Evolutionary conservation across 2,888 invertebrate genomes (phyloP).

Genomic region (Isoperla grammatica): DNA sequence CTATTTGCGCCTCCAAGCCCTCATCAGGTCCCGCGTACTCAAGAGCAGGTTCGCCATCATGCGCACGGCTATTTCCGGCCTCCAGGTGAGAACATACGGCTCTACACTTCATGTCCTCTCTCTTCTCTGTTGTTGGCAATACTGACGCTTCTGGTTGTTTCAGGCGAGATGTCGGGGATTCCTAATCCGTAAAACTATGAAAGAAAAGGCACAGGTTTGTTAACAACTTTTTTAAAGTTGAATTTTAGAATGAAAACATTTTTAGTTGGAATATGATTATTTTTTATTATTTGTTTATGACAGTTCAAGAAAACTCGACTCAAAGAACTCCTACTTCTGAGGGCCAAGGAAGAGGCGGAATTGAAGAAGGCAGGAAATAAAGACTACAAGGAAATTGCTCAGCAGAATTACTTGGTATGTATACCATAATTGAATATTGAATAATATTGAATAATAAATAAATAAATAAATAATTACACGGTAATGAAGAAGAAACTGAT

Average conservation of each 20-base stretch:
- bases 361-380: slow-evolving; percentile 58
- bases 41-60: slow-evolving; percentile 65
- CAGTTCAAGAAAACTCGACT: slow-evolving; percentile 37
- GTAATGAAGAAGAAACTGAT: no score
- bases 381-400: slow-evolving; percentile 61
- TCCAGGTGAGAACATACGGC: slow-evolving; percentile 54
- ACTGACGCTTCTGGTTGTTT: slow-evolving; percentile 1
- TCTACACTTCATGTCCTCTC: neutral
- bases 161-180: slow-evolving; percentile 68
- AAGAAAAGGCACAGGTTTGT: slow-evolving; percentile 50
- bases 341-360: slow-evolving; percentile 55
- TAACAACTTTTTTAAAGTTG: neutral
- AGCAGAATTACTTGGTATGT: slow-evolving; percentile 51
- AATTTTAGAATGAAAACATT: slow-evolving; percentile 16
- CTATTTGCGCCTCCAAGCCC: slow-evolving; percentile 79
- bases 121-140: neutral
- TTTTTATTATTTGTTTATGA: slow-evolving; percentile 5
- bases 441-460: no score
- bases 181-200: slow-evolving; percentile 50
- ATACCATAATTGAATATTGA: no score
- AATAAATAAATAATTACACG: no score
- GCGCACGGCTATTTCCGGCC: slow-evolving; percentile 58
- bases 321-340: slow-evolving; percentile 48
- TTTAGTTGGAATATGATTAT: neutral
- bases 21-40: slow-evolving; percentile 67